Percentiles rank a stretch among this genome's conserved stretches.
These are phyloP conservation scores for Cettia cetti DNA, from an alignment of 2,113 vertebrate species.

Conservation along the genomic window DNA sequence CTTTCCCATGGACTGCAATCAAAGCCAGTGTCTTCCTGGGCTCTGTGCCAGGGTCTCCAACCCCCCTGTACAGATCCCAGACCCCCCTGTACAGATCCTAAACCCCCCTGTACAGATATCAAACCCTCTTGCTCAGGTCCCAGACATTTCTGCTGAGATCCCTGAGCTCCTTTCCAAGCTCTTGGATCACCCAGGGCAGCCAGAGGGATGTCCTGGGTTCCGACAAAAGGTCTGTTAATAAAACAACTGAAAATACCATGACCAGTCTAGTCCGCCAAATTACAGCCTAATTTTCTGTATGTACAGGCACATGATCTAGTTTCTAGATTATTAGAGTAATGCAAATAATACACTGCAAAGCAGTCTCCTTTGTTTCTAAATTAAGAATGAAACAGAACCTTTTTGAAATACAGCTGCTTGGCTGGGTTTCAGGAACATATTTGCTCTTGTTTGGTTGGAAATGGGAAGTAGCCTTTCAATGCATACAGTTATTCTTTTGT, in stretches of 20 bases:
- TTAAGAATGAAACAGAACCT: not conserved
- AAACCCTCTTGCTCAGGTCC: too few relatives aligned
- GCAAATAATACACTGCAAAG: not conserved
- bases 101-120: too few relatives aligned
- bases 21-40: too few relatives aligned
- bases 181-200: too few relatives aligned
- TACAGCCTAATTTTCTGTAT: not conserved
- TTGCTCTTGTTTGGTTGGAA: not conserved
- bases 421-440: not conserved
- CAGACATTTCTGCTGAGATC: too few relatives aligned
- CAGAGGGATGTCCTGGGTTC: too few relatives aligned
- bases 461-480: not conserved
- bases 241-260: not conserved
- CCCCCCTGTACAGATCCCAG: too few relatives aligned
- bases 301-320: not conserved
- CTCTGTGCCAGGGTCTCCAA: too few relatives aligned
- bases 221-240: not conserved
- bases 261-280: not conserved
- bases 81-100: too few relatives aligned
- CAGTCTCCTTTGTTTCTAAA: not conserved
- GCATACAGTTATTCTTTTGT: not conserved
- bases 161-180: too few relatives aligned
- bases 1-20: too few relatives aligned
- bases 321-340: not conserved
- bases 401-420: not conserved